phyloP scores from a whole-genome alignment of 2,888 invertebrate genomes.

The Mythimna impura region DNA sequence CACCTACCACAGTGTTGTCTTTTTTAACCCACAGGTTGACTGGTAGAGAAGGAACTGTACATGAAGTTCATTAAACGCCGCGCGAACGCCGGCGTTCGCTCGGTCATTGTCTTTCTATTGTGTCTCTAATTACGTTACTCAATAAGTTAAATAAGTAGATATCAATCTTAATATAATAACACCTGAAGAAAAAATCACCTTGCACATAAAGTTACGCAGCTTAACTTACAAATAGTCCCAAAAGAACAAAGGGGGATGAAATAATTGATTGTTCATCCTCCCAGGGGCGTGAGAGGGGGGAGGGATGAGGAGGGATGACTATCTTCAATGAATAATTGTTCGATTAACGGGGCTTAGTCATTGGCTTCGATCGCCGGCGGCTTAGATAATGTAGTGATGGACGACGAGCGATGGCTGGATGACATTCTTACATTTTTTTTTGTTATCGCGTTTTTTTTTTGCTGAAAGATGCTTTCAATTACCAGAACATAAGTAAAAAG shows the following conservation, averaged over 20 bases:
- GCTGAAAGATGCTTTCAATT: too few species aligned
- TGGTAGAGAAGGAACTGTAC: too few species aligned
- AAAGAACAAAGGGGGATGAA: constrained; percentile 63
- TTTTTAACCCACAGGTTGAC: too few species aligned
- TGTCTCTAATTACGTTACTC: too few species aligned
- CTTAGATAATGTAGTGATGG: constrained; percentile 75
- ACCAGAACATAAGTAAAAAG: too few species aligned
- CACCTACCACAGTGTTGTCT: too few species aligned
- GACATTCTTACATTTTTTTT: constrained; percentile 32
- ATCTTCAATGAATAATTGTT: constrained; percentile 88
- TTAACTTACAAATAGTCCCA: constrained; percentile 42
- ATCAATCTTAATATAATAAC: too few species aligned
- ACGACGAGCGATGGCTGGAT: constrained; percentile 35
- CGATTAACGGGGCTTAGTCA: constrained; percentile 87
- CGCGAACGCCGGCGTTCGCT: too few species aligned
- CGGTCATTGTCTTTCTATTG: too few species aligned
- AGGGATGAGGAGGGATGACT: constrained; percentile 65
- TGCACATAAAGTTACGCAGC: constrained; percentile 27
- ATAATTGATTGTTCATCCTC: constrained; percentile 68
- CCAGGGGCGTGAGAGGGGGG: constrained; percentile 58
- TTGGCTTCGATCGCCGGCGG: constrained; percentile 80
- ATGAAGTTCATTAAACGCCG: too few species aligned
- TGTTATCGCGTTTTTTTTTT: not conserved
- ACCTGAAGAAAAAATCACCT: constrained; percentile 11
- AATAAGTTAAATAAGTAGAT: too few species aligned